Evolutionary conservation across 2,797 vertebrate genomes (phyloP).

Genomic region (Masticophis lateralis): DNA sequence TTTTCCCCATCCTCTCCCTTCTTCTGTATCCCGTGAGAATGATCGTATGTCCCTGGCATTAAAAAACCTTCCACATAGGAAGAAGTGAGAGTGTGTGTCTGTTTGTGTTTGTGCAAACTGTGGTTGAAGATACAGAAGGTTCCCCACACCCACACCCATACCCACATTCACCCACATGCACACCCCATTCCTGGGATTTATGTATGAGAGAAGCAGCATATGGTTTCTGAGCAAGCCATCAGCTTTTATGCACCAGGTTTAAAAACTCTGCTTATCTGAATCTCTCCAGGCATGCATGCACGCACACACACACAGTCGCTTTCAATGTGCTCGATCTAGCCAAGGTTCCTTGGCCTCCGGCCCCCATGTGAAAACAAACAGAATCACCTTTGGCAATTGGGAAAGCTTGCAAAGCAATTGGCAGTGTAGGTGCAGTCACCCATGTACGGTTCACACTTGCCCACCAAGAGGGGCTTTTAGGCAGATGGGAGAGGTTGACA

Average conservation of each 20-base stretch:
- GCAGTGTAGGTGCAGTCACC: neutral
- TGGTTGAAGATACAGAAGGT: constrained; percentile 64
- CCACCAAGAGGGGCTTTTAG: neutral
- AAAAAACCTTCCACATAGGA: constrained; percentile 63
- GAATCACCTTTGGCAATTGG: constrained; percentile 51
- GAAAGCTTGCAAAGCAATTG: constrained; percentile 50
- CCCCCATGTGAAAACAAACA: constrained; percentile 24
- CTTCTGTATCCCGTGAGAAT: constrained; percentile 66
- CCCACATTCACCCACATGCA: neutral
- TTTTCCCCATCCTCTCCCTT: neutral
- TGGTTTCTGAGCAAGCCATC: constrained; percentile 58
- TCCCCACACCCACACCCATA: neutral
- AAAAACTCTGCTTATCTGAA: constrained; percentile 64
- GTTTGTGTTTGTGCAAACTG: constrained; percentile 51
- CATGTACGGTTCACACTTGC: neutral
- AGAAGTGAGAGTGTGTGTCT: constrained; percentile 36
- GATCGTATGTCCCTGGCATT: constrained; percentile 71
- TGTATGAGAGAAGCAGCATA: constrained; percentile 53
- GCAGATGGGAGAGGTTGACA: constrained; percentile 31
- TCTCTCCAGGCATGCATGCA: constrained; percentile 40
- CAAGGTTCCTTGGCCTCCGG: neutral
- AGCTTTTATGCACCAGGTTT: constrained; percentile 55
- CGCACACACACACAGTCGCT: neutral
- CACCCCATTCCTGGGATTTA: constrained; percentile 63
- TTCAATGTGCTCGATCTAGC: neutral